Evolutionary conservation across 2,113 vertebrate genomes (phyloP).

Genomic region (Gadus macrocephalus): DNA sequence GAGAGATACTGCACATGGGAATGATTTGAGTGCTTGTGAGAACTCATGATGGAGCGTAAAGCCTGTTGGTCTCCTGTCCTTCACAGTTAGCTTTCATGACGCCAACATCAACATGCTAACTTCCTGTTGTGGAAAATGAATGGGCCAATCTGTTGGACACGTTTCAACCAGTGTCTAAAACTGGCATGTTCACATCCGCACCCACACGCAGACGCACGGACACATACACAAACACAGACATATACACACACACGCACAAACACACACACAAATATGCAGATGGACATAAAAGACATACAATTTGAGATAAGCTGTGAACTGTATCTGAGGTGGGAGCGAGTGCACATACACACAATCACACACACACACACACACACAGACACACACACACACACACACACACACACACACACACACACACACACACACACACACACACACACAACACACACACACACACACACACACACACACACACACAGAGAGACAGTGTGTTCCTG

Average conservation of each 20-base stretch:
- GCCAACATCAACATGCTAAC: conserved; percentile 52
- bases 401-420: conserved; percentile 11
- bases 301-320: neutral
- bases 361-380: conserved; percentile 1
- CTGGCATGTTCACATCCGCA: conserved; percentile 2
- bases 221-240: conserved; percentile 2
- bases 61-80: conserved; percentile 22
- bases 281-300: neutral
- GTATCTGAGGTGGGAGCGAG: neutral
- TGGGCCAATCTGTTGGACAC: conserved; percentile 24
- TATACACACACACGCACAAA: conserved; percentile 24
- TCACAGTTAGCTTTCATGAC: conserved; percentile 8
- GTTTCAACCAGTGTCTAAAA: conserved; percentile 31
- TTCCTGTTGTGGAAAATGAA: conserved; percentile 55
- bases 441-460: conserved; percentile 2
- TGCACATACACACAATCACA: neutral
- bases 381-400: conserved; percentile 6
- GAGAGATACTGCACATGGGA: conserved; percentile 3
- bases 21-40: conserved; percentile 9
- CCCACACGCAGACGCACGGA: neutral
- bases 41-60: neutral
- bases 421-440: no score
- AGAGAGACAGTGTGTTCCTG: neutral
- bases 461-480: conserved; percentile 7
- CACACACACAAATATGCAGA: neutral